Percentiles rank a stretch among this genome's conserved stretches.
Conservation (phyloP, 2,888 invertebrate species). For the Eristalinus aeneus region DNA sequence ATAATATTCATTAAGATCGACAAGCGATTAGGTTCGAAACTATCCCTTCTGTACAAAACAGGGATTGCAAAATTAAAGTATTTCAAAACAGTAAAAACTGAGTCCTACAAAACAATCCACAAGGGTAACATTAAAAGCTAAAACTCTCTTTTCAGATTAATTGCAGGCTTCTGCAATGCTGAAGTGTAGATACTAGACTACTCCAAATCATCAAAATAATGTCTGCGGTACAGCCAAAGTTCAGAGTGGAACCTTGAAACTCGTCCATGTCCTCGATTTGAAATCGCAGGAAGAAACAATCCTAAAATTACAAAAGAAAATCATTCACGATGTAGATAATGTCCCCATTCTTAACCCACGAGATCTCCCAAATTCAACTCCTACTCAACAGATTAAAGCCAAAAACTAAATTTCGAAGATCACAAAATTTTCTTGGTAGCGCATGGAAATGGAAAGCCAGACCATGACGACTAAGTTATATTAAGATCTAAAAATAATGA, state of each 20-base stretch:
- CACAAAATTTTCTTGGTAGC: too few species aligned
- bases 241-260: background rate
- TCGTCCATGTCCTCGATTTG: background rate
- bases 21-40: slow-evolving; percentile 14
- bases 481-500: too few species aligned
- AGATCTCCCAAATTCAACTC: too few species aligned
- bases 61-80: slow-evolving; percentile 17
- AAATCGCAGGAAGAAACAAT: background rate
- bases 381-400: too few species aligned
- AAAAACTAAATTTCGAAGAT: too few species aligned
- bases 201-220: slow-evolving; percentile 14
- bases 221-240: background rate
- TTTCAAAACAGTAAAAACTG: background rate
- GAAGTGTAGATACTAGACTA: background rate
- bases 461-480: too few species aligned
- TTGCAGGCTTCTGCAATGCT: background rate
- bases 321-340: background rate
- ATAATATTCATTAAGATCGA: slow-evolving; percentile 8
- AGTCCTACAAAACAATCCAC: background rate
- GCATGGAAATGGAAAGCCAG: too few species aligned
- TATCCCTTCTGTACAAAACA: background rate
- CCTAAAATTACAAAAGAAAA: background rate
- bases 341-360: background rate
- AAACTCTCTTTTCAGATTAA: background rate
- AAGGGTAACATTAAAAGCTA: background rate